Evolutionary conservation across 2,888 invertebrate genomes (phyloP), one percentile per base, ranked within the genome.

Genomic region (Boloria euphrosyne): DNA sequence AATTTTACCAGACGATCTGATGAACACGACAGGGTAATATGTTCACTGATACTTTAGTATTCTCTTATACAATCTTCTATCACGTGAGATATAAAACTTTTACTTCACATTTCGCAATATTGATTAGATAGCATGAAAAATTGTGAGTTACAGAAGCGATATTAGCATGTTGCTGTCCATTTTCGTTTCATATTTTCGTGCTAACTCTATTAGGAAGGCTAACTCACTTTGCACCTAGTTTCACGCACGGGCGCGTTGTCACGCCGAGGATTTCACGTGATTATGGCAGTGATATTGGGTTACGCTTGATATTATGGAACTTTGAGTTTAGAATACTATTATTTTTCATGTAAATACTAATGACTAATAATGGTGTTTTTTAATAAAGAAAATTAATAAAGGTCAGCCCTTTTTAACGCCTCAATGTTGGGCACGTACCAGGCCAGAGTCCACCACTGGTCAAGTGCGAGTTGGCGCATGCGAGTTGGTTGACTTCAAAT

Each of bases 161-260:
- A 61, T 57, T 57, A 55, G 70, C 69, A 71, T 65, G 59, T 54
- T 57, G 55, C 61, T 52, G 66, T 70, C 67, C 75, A 70, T 72
- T 73, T 73, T 73, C 67, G 74, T 71, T 55, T 57, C 57, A 31
- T 51, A 60, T 76, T 76, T 79, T 84, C 89, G 90, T 90, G 90
- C 88, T 86, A 78, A 78, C 84, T 85, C 74, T 81, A 86, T 91
- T 90, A 89, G 86, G 85, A 80, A 52, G 67, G 47, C 52, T 65
- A 66, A 46, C 62, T 67, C 68, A 66, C 53, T 73, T 73, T 66
- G 61, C 72, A 72, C 71, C 47, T 67, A 62, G 66, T 69, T 67
- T 69, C 70, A 58, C 54, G 58, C 63, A 47, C 13, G 22, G 31
- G 31, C 22, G 46, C 51, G 16, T 4, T 50, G 57, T 57, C 31